Evolutionary conservation across 2,113 vertebrate species (phyloP).

Genomic region (Hippopotamus amphibius): DNA sequence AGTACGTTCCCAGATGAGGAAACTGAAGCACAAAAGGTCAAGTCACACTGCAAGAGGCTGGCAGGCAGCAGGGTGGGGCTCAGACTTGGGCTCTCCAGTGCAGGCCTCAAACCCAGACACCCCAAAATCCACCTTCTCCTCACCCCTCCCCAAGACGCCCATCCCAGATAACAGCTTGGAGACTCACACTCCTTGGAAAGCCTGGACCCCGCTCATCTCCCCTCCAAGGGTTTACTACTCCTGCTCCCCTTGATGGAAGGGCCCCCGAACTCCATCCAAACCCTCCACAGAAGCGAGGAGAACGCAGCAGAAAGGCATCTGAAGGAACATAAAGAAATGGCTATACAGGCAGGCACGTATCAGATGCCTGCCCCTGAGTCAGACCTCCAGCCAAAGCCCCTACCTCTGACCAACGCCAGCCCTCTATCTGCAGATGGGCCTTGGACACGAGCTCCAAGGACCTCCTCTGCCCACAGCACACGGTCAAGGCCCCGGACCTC

Average conservation of each 20-base stretch:
- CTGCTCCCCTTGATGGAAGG: not conserved
- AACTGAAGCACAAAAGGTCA: not conserved
- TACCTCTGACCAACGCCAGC: not conserved
- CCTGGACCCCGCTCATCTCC: not conserved
- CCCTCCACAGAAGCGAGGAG: not conserved
- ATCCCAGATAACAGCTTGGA: too few species aligned
- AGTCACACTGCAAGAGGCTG: fast-evolving
- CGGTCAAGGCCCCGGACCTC: fast-evolving
- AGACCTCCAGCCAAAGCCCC: not conserved
- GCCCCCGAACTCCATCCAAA: not conserved
- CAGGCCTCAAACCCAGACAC: not conserved
- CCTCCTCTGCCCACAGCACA: not conserved
- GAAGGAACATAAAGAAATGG: not conserved
- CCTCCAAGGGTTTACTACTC: not conserved
- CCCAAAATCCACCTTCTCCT: not conserved
- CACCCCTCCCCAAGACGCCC: not conserved
- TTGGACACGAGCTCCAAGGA: not conserved
- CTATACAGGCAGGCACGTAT: fast-evolving
- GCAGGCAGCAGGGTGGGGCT: not conserved
- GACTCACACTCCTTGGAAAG: not conserved
- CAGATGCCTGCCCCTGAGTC: not conserved
- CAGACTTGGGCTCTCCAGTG: not conserved
- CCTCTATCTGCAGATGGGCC: not conserved
- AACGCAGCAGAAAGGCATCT: not conserved
- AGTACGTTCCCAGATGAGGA: not conserved